Evolutionary conservation across 2,797 vertebrate species (phyloP), one percentile per base, ranked within the genome.

Genomic region (Nasua narica): DNA sequence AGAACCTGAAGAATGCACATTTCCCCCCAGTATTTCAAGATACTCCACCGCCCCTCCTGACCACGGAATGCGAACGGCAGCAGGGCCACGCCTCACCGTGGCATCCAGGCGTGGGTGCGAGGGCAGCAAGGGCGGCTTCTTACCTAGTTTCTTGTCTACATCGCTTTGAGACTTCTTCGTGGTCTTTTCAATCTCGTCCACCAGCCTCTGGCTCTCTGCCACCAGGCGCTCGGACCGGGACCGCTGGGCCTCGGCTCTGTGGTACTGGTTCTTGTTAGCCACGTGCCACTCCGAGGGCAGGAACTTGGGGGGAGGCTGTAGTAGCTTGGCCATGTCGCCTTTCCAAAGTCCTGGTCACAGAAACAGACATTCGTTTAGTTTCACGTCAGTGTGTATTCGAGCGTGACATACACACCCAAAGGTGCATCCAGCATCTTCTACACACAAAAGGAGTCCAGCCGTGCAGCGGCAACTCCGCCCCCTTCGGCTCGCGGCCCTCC

Each of bases 121-220:
- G 43, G 6, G 21, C 0, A 27, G 32, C 15, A 43, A 54, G 40
- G 4, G 7, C 3, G 0, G 3, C 5, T 4, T 11, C 81, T 98
- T 98, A 99, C 99, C 99, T 54, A 99, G 98, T 93, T 98, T 99
- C 97, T 99, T 99, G 97, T 98, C 99, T 96, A 99, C 99, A 40
- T 99, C 98, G 0, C 98, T 98, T 93, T 99, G 99, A 90, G 99
- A 98, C 97, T 97, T 99, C 96, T 96, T 99, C 46, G 99, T 99
- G 11, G 98, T 96, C 96, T 98, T 99, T 90, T 99, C 98, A 25
- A 98, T 98, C 93, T 99, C 99, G 21, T 98, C 98, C 74, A 99
- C 98, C 92, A 99, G 98, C 96, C 99, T 98, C 96, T 81, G 98
- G 81, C 99, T 99, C 95, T 99, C 99, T 12, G 98, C 98, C 65